Evolutionary conservation across 2,888 invertebrate genomes (phyloP).

Genomic region (Andrena bucephala): DNA sequence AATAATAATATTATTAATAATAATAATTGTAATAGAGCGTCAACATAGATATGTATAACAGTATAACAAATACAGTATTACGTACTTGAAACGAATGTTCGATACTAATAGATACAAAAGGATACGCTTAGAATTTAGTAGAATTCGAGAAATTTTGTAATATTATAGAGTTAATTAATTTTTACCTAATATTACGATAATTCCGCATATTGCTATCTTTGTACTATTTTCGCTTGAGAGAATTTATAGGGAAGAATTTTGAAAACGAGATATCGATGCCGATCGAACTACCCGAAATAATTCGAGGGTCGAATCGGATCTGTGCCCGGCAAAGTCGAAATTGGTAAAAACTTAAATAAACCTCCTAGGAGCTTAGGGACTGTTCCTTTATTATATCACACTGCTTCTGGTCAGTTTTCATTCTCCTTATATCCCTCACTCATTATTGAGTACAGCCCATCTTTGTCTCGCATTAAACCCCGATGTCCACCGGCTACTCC

Average conservation of each 20-base stretch:
- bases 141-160: conserved; percentile 14
- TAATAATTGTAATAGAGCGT: conserved; percentile 30
- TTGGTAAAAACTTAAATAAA: conserved; percentile 42
- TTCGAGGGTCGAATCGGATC: conserved; percentile 25
- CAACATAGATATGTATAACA: conserved; percentile 33
- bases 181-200: conserved; percentile 45
- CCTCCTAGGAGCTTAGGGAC: conserved; percentile 11
- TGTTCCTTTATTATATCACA: conserved; percentile 42
- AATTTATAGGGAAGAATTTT: conserved; percentile 14
- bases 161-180: conserved; percentile 35
- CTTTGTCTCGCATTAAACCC: not conserved
- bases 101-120: conserved; percentile 27
- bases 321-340: conserved; percentile 19
- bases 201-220: conserved; percentile 56
- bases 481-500: not conserved
- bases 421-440: not conserved
- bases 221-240: conserved; percentile 50
- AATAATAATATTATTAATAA: conserved; percentile 29
- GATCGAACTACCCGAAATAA: conserved; percentile 44
- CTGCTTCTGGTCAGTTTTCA: conserved; percentile 25
- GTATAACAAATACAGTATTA: conserved; percentile 29
- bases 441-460: not conserved
- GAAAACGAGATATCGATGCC: conserved; percentile 47
- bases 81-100: conserved; percentile 34
- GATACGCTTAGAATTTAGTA: conserved; percentile 38